These are phyloP conservation scores for Ailurus styani DNA, from an alignment of 2,113 vertebrate genomes.

Conservation along the genomic window DNA sequence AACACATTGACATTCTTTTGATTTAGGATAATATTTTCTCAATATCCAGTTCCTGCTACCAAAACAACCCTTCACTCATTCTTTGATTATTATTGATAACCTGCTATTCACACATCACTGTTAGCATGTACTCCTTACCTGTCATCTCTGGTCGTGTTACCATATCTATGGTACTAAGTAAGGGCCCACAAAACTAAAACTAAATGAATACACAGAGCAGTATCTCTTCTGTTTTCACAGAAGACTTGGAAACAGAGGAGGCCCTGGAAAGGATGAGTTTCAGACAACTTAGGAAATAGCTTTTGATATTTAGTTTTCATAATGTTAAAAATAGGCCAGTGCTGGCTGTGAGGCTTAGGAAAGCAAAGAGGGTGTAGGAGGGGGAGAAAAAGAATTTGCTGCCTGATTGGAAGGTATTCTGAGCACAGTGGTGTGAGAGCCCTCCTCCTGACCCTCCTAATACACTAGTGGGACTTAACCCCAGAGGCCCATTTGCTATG, in stretches of 20 bases:
- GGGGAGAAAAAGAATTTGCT: not conserved
- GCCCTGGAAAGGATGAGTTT: not conserved
- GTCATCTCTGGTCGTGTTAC: not conserved
- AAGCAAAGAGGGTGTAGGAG: not conserved
- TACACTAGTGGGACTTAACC: not conserved
- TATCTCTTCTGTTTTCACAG: not conserved
- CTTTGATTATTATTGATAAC: not conserved
- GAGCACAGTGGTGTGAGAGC: not conserved
- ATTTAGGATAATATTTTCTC: not conserved
- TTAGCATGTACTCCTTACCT: not conserved
- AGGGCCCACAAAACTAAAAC: not conserved
- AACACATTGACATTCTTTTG: not conserved
- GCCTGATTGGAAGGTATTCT: not conserved
- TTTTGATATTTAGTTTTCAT: not conserved
- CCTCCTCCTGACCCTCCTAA: not conserved
- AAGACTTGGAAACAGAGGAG: not conserved
- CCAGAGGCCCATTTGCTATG: not conserved
- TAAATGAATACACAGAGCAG: not conserved
- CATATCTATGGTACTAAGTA: not conserved
- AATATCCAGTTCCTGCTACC: not conserved
- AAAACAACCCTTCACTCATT: not conserved
- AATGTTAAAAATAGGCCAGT: not conserved
- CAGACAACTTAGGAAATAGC: not conserved
- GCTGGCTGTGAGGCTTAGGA: not conserved
- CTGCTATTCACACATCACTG: not conserved